Conservation (phyloP, 2,113 vertebrate species). For the Chelonoidis abingdonii region DNA sequence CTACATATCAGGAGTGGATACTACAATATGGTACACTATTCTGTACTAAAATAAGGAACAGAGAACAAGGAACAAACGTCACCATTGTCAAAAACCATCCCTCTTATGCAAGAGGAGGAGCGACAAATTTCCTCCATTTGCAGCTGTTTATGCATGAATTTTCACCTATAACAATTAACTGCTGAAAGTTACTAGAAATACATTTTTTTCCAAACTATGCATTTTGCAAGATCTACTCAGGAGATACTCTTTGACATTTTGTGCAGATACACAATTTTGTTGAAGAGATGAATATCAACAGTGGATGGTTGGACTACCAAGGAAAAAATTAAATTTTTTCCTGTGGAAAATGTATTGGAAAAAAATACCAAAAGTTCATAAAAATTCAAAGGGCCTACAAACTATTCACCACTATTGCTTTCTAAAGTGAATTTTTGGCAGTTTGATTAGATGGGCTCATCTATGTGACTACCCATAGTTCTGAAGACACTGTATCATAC, state of each 20-base stretch:
- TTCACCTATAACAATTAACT: not conserved
- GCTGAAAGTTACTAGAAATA: not conserved
- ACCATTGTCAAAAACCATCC: too few species aligned
- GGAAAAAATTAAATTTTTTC: not conserved
- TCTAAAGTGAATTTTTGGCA: too few species aligned
- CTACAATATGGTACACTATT: too few species aligned
- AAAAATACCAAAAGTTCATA: too few species aligned
- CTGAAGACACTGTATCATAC: not conserved
- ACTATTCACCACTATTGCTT: too few species aligned
- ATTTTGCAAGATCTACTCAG: accelerated
- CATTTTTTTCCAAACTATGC: not conserved
- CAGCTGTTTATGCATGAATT: not conserved
- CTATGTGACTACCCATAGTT: not conserved
- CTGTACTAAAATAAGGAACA: too few species aligned
- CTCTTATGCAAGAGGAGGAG: not conserved
- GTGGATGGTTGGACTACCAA: not conserved
- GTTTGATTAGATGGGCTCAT: too few species aligned
- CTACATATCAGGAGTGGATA: too few species aligned
- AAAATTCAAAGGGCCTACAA: too few species aligned
- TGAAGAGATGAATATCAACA: not conserved
- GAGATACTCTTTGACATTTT: not conserved
- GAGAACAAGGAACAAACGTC: too few species aligned
- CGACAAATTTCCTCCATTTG: accelerated
- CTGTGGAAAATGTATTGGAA: not conserved
- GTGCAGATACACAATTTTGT: not conserved